Evolutionary conservation across 2,113 vertebrate genomes (phyloP), one percentile per base, ranked within the genome.

Genomic region (Otolemur garnettii): DNA sequence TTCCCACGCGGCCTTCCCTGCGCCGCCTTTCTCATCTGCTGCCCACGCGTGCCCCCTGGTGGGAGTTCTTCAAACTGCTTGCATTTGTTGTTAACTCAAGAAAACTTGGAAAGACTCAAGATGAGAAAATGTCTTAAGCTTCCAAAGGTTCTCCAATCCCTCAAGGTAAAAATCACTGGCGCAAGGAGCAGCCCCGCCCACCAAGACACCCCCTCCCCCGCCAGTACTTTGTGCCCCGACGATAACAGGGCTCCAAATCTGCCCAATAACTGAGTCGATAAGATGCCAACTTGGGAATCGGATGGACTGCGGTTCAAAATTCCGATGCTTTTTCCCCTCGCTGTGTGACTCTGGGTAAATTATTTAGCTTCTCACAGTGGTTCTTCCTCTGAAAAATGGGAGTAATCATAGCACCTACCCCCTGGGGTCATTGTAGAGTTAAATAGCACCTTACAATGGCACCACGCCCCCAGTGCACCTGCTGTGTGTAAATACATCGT

Each of bases 31-130:
- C 42, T 62, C 1, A 68, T 96, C 22, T 55, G 3, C 59, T 95
- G 96, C 96, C 92, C 86, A 55, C 0, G 86, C 96, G 96, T 98
- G 98, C 98, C 98, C 97, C 97, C 98, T 98, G 0, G 97, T 93
- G 98, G 97, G 71, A 75, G 5, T 3, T 87, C 17, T 50, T 59
- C 50, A 22, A 91, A 86, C 74, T 72, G 93, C 89, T 72, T 77
- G 33, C 3, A 60, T 59, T 79, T 85, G 87, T 72, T 74, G 42
- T 74, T 26, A 95, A 77, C 1, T 33, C 45, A 30, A 42, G 66
- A 30, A 78, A 50, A 45, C 4, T 62, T 17, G 3, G n/a, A 18
- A 50, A 62, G 11, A 22, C 10, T 74, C 22, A 0, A 28, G 2
- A 7, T 5, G 15, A 53, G 74, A 90, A 66, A 69, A 79, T 5